Evolutionary conservation across 2,888 invertebrate species (phyloP), one percentile per base, ranked within the genome.

Genomic region (Drosophila subquinaria): DNA sequence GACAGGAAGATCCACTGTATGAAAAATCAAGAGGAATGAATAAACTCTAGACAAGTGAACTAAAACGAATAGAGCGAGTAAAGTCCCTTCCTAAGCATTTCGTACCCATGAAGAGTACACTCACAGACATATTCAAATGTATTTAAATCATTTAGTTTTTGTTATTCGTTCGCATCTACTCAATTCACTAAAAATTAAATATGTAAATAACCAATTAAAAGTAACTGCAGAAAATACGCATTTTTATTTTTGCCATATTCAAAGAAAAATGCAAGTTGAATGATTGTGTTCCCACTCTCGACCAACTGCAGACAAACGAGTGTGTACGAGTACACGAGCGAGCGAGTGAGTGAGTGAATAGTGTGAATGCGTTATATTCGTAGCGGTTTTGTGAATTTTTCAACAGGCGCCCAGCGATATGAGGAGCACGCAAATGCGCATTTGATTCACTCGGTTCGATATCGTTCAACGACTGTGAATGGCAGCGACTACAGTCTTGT

Each of bases 301-400:
- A 60, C 35, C 23, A 56, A 61, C 48, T 42, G 69, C 40, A 40
- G 27, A 23, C 47, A 68, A 59, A 53, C 73, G 78, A 65, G 61
- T 73, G 15, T 71, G 56, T 67, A 30, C 76, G 73, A 72, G 65
- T 70, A 62, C 70, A 69, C 76, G 79, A 79, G 71, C 73, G 71
- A 69, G 73, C 73, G 81, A 82, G 82, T 88, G 82, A 84, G 78
- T 87, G 81, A 84, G 78, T 87, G 81, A 82, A 86, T 87, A 79
- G 77, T 88, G 83, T 85, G 84, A 85, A 85, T 88, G 82, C 82
- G 84, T 84, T 82, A 77, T 89, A 87, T 82, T 82, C 88, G 88
- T 91, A 89, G 86, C 79, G 84, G 88, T 81, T 90, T 94, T 92
- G 91, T 92, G 91, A 92, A 91, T 91, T 90, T 91, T 82, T 65